A percentile compares a stretch with the other conserved stretches of the same genome.
Evolutionary conservation across 1,140 invertebrate species (phyloP).

Genomic region (Drosophila pachea): DNA sequence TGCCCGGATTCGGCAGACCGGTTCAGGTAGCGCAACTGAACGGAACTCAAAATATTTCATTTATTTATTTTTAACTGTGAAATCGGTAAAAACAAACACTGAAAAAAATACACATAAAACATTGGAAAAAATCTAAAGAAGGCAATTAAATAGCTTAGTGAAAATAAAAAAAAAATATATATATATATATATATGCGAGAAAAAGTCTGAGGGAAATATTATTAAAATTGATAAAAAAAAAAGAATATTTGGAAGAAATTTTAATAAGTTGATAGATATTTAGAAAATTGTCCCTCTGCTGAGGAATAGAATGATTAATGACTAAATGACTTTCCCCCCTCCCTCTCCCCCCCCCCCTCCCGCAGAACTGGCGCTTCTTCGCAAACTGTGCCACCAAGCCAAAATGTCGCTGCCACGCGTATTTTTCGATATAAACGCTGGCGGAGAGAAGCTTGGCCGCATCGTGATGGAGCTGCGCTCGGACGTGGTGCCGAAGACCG

Average conservation of each 20-base stretch:
- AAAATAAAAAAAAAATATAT: background rate
- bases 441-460: constrained; percentile 26
- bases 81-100: constrained; percentile 1
- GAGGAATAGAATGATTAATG: too few relatives aligned
- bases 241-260: too few relatives aligned
- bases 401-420: constrained; percentile 39
- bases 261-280: too few relatives aligned
- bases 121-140: too few relatives aligned
- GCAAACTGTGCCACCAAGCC: constrained; percentile 8
- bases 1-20: background rate
- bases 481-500: constrained; percentile 94
- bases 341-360: too few relatives aligned
- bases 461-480: constrained; percentile 85
- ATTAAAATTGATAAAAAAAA: too few relatives aligned
- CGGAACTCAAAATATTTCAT: constrained; percentile 8
- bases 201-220: too few relatives aligned
- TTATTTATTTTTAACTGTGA: background rate
- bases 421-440: constrained; percentile 34
- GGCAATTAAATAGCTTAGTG: too few relatives aligned
- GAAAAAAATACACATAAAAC: too few relatives aligned
- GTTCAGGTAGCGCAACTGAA: background rate
- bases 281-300: too few relatives aligned
- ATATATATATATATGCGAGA: too few relatives aligned
- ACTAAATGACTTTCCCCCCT: too few relatives aligned
- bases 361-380: constrained; percentile 27